Evolutionary conservation across 2,888 invertebrate species (phyloP).

Genomic region (Caenorhabditis sp.): DNA sequence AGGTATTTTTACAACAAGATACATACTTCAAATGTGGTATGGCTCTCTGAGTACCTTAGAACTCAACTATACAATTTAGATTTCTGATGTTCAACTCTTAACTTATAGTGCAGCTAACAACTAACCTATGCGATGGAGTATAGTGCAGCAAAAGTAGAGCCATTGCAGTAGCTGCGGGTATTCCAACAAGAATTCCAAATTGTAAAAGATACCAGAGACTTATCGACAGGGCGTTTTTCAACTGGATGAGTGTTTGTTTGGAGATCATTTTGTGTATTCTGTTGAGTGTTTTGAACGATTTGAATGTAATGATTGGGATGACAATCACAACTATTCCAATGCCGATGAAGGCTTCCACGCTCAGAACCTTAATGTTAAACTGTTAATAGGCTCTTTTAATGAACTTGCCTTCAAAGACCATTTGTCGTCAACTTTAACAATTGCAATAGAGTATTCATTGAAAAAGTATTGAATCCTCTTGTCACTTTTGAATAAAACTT

Average conservation of each 20-base stretch:
- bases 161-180: constrained; percentile 54
- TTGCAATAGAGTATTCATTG: constrained; percentile 52
- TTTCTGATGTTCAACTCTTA: not conserved
- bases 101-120: too few species aligned
- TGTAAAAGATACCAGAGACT: constrained; percentile 57
- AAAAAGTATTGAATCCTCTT: constrained; percentile 27
- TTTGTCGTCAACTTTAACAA: constrained; percentile 51
- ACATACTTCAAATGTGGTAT: too few species aligned
- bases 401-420: constrained; percentile 56
- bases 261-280: constrained; percentile 49
- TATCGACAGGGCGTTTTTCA: constrained; percentile 49
- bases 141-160: constrained; percentile 24
- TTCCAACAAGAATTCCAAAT: constrained; percentile 55
- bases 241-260: constrained; percentile 38
- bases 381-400: not conserved
- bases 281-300: constrained; percentile 44
- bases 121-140: constrained; percentile 39
- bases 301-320: constrained; percentile 57
- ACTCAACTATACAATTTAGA: not conserved
- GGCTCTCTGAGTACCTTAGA: too few species aligned
- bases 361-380: constrained; percentile 42
- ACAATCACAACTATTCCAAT: constrained; percentile 43
- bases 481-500: constrained; percentile 21
- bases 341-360: constrained; percentile 58
- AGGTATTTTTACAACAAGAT: too few species aligned